Percentiles rank a stretch among this genome's conserved stretches.
These are phyloP conservation scores for Trochalopteron elliotii DNA, from an alignment of 2,113 vertebrate genomes.

Conservation along the genomic window DNA sequence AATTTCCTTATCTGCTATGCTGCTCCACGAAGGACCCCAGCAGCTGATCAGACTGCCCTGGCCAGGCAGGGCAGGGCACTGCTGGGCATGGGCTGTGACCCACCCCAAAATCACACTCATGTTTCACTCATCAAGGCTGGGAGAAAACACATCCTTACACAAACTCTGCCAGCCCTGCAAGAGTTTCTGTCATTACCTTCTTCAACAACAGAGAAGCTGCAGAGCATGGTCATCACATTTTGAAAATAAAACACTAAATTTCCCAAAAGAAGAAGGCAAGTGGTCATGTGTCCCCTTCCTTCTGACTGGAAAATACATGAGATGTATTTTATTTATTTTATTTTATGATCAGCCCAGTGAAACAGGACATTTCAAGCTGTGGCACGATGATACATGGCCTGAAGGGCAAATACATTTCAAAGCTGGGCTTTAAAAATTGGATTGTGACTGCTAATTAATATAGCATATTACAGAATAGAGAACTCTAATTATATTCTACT, in stretches of 20 bases:
- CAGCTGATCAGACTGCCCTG: background rate
- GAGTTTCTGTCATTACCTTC: background rate
- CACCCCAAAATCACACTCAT: background rate
- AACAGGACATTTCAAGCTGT: background rate
- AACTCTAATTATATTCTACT: background rate
- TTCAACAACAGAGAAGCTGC: background rate
- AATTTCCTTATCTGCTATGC: background rate
- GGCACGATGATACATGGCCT: background rate
- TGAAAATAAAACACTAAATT: background rate
- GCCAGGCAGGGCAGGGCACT: background rate
- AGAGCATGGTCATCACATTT: background rate
- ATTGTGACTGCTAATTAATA: constrained; percentile 36
- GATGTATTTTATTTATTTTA: background rate
- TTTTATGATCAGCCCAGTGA: background rate
- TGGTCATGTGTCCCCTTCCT: too few species aligned
- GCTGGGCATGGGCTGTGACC: background rate
- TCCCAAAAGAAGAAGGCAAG: background rate
- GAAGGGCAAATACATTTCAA: constrained; percentile 6
- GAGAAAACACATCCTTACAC: background rate
- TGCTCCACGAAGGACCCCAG: background rate
- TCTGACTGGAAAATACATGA: background rate
- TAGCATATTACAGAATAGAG: background rate
- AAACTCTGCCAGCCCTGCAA: background rate
- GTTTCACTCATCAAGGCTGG: rapidly evolving
- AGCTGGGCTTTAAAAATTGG: constrained; percentile 23